Percentiles rank a stretch among this genome's conserved stretches.
These are phyloP conservation scores for Parasteatoda tepidariorum DNA, from an alignment of 1,140 invertebrate species.

Conservation along the genomic window DNA sequence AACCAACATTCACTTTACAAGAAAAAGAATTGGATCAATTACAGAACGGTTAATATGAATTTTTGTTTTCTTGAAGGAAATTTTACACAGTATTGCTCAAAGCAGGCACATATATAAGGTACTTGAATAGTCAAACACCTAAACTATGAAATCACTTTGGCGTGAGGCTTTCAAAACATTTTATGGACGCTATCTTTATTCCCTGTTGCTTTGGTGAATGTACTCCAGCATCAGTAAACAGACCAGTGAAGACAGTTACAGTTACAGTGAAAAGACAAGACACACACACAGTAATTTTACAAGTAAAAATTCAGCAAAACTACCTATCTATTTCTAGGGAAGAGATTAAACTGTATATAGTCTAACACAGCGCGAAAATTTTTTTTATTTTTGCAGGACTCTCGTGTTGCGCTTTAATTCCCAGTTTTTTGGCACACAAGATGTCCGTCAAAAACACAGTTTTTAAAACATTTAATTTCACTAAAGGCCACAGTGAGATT, in stretches of 20 bases:
- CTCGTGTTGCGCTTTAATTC: slow-evolving; percentile 49
- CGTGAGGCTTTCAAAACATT: neutral
- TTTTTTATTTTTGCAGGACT: slow-evolving; percentile 19
- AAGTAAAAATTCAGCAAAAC: slow-evolving; percentile 44
- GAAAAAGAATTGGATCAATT: too few species aligned
- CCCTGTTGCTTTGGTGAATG: slow-evolving; percentile 17
- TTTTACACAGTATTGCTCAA: neutral
- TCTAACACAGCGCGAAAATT: slow-evolving; percentile 46
- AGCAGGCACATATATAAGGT: slow-evolving; percentile 40
- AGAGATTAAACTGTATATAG: slow-evolving; percentile 48
- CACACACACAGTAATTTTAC: slow-evolving; percentile 31
- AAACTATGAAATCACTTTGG: neutral
- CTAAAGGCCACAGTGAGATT: neutral
- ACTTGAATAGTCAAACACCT: slow-evolving; percentile 16
- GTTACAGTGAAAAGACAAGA: slow-evolving; percentile 35
- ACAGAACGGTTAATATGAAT: too few species aligned
- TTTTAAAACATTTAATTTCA: neutral
- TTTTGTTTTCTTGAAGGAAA: too few species aligned
- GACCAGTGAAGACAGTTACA: slow-evolving; percentile 5
- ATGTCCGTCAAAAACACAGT: slow-evolving; percentile 21
- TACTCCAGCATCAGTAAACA: slow-evolving; percentile 9
- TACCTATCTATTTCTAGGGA: slow-evolving; percentile 37
- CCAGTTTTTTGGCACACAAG: slow-evolving; percentile 57
- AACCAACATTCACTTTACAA: too few species aligned
- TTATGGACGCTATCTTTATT: neutral